phyloP scores from a whole-genome alignment of 2,797 vertebrate genomes.

The Vespertilio murinus region DNA sequence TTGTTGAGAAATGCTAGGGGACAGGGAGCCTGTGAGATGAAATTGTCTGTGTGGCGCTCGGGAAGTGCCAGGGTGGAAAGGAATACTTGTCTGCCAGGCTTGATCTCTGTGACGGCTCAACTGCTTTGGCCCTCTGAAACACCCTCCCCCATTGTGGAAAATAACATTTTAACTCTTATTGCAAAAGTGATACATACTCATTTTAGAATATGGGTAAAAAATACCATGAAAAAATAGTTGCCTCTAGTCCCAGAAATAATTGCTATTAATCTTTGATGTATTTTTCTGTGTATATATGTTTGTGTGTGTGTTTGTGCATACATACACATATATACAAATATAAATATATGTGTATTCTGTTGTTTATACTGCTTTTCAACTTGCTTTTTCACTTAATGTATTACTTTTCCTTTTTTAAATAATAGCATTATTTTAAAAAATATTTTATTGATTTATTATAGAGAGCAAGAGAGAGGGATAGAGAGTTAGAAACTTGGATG shows the following conservation, averaged over 20 bases:
- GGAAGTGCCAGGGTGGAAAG: background rate
- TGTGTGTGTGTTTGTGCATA: background rate
- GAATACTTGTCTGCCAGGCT: background rate
- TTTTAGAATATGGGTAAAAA: conserved; percentile 30
- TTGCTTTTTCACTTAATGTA: conserved; percentile 35
- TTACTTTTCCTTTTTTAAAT: conserved; percentile 21
- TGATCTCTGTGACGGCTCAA: background rate
- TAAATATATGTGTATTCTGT: background rate
- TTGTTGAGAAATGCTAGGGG: conserved; percentile 52
- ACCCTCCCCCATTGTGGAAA: background rate
- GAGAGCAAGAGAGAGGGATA: too few relatives aligned
- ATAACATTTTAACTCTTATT: conserved; percentile 25
- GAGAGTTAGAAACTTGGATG: too few relatives aligned
- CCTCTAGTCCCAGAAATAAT: conserved; percentile 34
- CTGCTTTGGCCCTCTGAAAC: background rate
- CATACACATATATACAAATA: background rate
- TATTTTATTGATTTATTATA: too few relatives aligned
- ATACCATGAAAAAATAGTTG: background rate
- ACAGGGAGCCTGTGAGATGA: conserved; percentile 29
- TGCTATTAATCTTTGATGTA: conserved; percentile 15
- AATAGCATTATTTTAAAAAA: background rate
- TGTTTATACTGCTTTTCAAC: background rate
- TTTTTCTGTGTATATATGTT: background rate
- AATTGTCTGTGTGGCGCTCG: background rate
- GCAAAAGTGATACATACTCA: background rate